Conservation (phyloP, 2,797 vertebrate genomes). For the Sparidentex hasta region DNA sequence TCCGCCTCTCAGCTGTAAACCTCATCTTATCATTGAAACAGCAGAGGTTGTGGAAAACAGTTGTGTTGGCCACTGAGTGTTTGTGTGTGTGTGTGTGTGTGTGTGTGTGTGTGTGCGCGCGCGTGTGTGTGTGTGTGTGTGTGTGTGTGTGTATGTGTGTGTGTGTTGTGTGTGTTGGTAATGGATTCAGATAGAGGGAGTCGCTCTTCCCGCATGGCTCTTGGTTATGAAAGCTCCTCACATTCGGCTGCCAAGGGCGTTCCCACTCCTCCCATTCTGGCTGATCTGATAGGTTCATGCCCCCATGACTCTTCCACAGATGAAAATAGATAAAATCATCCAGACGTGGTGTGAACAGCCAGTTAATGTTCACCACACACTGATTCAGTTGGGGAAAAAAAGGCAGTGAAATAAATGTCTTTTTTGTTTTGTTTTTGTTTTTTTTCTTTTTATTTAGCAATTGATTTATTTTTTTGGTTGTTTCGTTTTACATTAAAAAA, state of each 20-base stretch:
- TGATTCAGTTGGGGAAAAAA: slow-evolving; percentile 13
- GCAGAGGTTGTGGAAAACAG: slow-evolving; percentile 53
- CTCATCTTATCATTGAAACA: slow-evolving; percentile 60
- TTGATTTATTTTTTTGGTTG: neutral
- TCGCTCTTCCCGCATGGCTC: slow-evolving; percentile 42
- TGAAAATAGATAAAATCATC: slow-evolving; percentile 74
- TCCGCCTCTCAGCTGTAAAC: slow-evolving; percentile 59
- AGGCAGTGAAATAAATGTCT: slow-evolving; percentile 23
- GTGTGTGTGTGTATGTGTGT: slow-evolving; percentile 1
- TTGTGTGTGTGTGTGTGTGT: slow-evolving; percentile 27
- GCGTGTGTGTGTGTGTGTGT: no score
- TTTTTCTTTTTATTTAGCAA: slow-evolving; percentile 29
- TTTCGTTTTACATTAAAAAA: neutral
- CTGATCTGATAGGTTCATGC: slow-evolving; percentile 69
- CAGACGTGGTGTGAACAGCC: slow-evolving; percentile 65
- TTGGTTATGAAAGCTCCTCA: slow-evolving; percentile 77
- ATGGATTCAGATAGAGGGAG: slow-evolving; percentile 64
- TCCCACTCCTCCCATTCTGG: slow-evolving; percentile 36
- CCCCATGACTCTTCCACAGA: slow-evolving; percentile 64
- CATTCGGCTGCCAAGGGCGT: slow-evolving; percentile 76
- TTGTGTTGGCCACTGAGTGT: slow-evolving; percentile 47
- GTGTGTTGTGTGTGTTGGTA: slow-evolving; percentile 42
- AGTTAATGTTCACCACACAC: slow-evolving; percentile 61
- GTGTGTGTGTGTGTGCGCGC: slow-evolving; percentile 19
- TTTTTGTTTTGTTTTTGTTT: neutral